A percentile compares a stretch with the other conserved stretches of the same genome.
These are phyloP conservation scores for Pagetopsis macropterus DNA, from an alignment of 2,797 vertebrate species.

Conservation along the genomic window DNA sequence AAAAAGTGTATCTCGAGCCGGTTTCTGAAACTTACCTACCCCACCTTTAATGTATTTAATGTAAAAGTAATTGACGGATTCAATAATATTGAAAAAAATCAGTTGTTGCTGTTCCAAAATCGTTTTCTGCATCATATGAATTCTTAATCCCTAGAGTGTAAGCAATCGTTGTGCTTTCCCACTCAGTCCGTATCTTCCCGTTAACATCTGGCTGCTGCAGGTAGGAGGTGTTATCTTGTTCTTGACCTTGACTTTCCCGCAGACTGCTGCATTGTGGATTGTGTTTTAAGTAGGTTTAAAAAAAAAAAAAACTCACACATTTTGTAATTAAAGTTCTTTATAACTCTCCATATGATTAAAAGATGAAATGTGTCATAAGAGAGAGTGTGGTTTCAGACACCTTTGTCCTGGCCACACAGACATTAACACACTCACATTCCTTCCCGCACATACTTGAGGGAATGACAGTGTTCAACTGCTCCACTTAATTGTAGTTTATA, in stretches of 20 bases:
- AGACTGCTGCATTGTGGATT: constrained; percentile 55
- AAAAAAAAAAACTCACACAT: constrained; percentile 21
- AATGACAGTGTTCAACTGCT: constrained; percentile 79
- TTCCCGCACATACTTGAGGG: constrained; percentile 69
- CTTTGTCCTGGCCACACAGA: constrained; percentile 67
- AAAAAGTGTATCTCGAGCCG: too few relatives aligned
- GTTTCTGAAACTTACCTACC: too few relatives aligned
- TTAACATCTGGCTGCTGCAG: constrained; percentile 71
- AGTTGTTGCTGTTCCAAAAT: constrained; percentile 5
- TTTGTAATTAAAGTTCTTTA: constrained; percentile 26
- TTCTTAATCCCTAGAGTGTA: constrained; percentile 8
- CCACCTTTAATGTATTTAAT: neutral
- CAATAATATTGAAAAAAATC: constrained; percentile 20
- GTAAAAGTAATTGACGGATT: neutral
- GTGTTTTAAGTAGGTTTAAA: constrained; percentile 36
- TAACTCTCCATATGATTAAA: constrained; percentile 38
- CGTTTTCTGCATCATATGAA: constrained; percentile 14
- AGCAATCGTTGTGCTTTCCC: constrained; percentile 38
- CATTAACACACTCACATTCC: constrained; percentile 63
- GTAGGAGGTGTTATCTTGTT: constrained; percentile 67
- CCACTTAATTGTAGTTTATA: constrained; percentile 82
- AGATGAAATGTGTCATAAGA: constrained; percentile 26
- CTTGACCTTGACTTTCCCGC: constrained; percentile 69
- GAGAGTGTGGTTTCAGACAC: constrained; percentile 54
- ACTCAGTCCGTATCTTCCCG: constrained; percentile 58